Percentiles rank a stretch among this genome's conserved stretches.
phyloP scores from a whole-genome alignment of 1,140 invertebrate species.

The Trichomalopsis sarcophagae region DNA sequence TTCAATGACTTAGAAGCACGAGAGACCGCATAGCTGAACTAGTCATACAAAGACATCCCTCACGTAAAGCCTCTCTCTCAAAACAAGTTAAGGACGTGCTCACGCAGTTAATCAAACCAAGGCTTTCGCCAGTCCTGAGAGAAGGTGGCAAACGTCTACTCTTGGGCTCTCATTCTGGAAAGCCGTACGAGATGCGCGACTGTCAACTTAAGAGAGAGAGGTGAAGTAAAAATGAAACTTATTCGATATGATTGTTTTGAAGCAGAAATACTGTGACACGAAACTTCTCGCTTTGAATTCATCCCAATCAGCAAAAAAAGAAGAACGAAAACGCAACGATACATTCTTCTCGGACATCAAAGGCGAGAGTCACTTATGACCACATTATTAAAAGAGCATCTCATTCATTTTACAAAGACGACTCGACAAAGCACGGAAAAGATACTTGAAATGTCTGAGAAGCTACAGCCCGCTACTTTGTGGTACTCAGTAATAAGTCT shows the following conservation, averaged over 20 bases:
- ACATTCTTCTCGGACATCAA: background rate
- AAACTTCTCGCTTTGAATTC: background rate
- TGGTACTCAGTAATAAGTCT: no score
- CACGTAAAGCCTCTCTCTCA: background rate
- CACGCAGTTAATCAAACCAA: conserved; percentile 12
- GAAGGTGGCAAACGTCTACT: background rate
- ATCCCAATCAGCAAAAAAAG: background rate
- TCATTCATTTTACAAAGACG: no score
- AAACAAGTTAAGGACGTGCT: conserved; percentile 15
- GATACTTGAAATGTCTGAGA: no score
- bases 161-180: background rate
- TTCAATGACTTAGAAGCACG: no score
- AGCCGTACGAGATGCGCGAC: background rate
- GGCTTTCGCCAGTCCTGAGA: background rate
- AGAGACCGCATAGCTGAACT: no score
- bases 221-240: background rate
- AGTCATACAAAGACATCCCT: background rate
- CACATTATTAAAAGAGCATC: no score
- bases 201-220: background rate
- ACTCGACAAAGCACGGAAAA: no score
- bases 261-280: no score
- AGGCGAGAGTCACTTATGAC: background rate
- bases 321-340: background rate
- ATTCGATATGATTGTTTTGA: no score
- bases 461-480: no score